Evolutionary conservation across 1,140 invertebrate genomes (phyloP).

Genomic region (Lanistes nyassanus): DNA sequence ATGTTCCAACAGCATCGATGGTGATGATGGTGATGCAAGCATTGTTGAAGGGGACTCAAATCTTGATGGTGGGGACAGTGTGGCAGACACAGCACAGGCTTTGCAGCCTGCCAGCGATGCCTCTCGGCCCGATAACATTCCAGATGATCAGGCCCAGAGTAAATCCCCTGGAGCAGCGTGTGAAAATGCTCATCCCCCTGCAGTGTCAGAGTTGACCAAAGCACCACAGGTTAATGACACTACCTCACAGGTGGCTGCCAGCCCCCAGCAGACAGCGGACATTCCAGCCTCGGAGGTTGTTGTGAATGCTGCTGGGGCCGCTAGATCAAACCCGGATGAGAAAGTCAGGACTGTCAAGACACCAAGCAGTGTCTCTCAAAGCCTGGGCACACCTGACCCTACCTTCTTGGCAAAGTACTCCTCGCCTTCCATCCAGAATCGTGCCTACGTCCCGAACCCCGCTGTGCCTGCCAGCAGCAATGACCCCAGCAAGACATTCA

Average conservation of each 20-base stretch:
- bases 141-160: background rate
- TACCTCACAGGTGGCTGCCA: background rate
- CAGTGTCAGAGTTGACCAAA: background rate
- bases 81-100: background rate
- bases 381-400: slow-evolving; percentile 18
- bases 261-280: background rate
- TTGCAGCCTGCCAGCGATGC: background rate
- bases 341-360: slow-evolving; percentile 1
- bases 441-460: slow-evolving; percentile 51
- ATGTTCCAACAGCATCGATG: slow-evolving; percentile 18
- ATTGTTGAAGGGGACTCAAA: background rate
- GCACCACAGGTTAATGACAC: background rate
- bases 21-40: slow-evolving; percentile 9
- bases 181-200: background rate
- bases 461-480: slow-evolving; percentile 29
- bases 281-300: background rate
- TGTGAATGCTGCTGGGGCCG: background rate
- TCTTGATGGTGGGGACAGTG: background rate
- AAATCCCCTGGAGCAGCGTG: background rate
- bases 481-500: slow-evolving; percentile 51
- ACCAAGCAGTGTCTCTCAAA: slow-evolving; percentile 5
- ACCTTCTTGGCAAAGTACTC: slow-evolving; percentile 20
- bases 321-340: background rate
- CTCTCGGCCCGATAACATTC: background rate
- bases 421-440: slow-evolving; percentile 41